Evolutionary conservation across 2,797 vertebrate species (phyloP).

Genomic region (Acridotheres tristis): DNA sequence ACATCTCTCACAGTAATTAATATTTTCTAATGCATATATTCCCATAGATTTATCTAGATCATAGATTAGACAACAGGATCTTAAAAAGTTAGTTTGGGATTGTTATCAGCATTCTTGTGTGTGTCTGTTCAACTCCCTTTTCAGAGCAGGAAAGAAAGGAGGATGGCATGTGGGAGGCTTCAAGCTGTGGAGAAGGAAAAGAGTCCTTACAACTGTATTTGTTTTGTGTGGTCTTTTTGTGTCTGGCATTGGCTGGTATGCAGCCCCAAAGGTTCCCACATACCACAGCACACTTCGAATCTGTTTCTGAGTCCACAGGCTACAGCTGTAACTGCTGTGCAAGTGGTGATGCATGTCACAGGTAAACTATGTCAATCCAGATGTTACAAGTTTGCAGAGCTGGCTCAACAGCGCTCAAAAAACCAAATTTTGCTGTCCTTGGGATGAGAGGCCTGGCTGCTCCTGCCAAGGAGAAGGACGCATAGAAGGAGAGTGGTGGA

Average conservation of each 20-base stretch:
- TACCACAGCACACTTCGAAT: neutral
- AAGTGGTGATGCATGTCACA: neutral
- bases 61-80: neutral
- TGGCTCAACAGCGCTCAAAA: neutral
- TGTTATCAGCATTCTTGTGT: neutral
- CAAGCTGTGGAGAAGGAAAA: neutral
- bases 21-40: neutral
- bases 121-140: neutral
- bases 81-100: neutral
- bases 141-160: neutral
- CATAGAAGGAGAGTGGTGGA: neutral
- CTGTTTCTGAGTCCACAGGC: neutral
- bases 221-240: constrained; percentile 6
- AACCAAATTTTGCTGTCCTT: neutral
- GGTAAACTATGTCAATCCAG: neutral
- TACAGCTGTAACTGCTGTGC: neutral
- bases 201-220: neutral
- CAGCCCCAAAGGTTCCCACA: neutral
- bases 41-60: neutral
- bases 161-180: neutral
- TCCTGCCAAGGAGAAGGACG: neutral
- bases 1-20: neutral
- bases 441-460: neutral
- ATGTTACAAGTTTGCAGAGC: neutral
- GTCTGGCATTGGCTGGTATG: neutral